Conservation (phyloP, 35 echinoderm and acorn worm species). For the Hemicentrotus pulcherrimus region DNA sequence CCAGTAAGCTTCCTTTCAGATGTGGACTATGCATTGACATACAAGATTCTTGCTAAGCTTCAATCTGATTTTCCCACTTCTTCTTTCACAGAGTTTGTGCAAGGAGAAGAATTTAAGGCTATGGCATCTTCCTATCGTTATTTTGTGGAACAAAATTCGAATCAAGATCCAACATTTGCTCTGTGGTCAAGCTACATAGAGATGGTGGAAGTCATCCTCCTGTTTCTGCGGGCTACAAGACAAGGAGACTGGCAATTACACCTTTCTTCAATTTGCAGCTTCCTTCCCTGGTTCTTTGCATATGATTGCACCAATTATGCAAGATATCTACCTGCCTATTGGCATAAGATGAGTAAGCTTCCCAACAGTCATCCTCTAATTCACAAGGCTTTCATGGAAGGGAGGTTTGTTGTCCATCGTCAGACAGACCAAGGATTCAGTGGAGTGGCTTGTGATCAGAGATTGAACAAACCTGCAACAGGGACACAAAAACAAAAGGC, state of each 20-base stretch:
- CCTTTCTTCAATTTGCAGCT: slow-evolving; percentile 35
- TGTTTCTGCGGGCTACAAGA: slow-evolving; percentile 34
- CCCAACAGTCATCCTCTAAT: slow-evolving; percentile 56
- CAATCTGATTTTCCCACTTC: not conserved
- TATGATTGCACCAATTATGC: slow-evolving; percentile 76
- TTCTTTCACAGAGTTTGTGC: not conserved
- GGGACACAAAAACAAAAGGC: slow-evolving; percentile 65
- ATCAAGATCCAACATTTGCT: slow-evolving; percentile 47
- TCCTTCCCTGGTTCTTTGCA: slow-evolving; percentile 79
- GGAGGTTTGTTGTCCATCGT: slow-evolving; percentile 58
- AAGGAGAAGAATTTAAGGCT: not conserved
- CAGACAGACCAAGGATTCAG: slow-evolving; percentile 60
- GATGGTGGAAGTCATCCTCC: slow-evolving; percentile 58
- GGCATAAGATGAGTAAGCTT: slow-evolving; percentile 64
- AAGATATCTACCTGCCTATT: slow-evolving; percentile 69
- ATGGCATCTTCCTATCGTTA: slow-evolving; percentile 32
- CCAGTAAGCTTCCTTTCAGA: not conserved
- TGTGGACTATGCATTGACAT: not conserved
- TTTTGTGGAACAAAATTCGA: not conserved
- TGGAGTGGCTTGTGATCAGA: slow-evolving; percentile 56
- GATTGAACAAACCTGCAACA: slow-evolving; percentile 77
- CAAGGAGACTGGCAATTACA: slow-evolving; percentile 52
- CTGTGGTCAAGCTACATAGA: slow-evolving; percentile 55
- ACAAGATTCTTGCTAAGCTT: not conserved
- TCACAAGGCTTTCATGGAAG: slow-evolving; percentile 44